Percentiles rank a stretch among this genome's conserved stretches.
These are phyloP conservation scores for Tachysurus fulvidraco DNA, from an alignment of 2,113 vertebrate genomes.

Conservation along the genomic window DNA sequence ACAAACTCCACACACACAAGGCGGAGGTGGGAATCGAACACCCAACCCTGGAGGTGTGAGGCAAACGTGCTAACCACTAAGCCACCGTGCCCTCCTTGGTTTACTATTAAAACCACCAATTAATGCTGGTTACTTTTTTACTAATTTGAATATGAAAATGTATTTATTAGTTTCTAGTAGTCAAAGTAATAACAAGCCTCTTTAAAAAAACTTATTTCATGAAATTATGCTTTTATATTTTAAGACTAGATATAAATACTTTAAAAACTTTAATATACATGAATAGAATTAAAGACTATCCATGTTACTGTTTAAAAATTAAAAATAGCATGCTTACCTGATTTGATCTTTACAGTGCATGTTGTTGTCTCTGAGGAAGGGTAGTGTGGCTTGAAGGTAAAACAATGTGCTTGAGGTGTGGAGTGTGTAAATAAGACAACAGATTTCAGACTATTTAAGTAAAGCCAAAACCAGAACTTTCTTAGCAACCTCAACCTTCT, in stretches of 20 bases:
- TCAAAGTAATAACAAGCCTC: neutral
- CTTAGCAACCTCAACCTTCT: slow-evolving; percentile 36
- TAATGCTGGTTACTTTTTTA: neutral
- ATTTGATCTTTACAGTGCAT: slow-evolving; percentile 76
- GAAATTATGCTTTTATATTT: neutral
- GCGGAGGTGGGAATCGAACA: too few species aligned
- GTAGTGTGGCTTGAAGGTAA: neutral
- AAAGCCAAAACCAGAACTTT: slow-evolving; percentile 25
- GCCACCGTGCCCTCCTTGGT: too few species aligned
- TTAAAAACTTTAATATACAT: too few species aligned
- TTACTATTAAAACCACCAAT: neutral
- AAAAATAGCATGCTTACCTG: slow-evolving; percentile 62
- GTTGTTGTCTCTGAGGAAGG: slow-evolving; percentile 25
- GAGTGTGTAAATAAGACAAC: slow-evolving; percentile 33
- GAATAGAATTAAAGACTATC: neutral
- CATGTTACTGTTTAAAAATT: neutral
- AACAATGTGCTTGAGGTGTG: slow-evolving; percentile 12
- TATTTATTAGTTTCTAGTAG: neutral
- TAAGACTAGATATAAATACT: neutral
- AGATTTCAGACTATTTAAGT: slow-evolving; percentile 46
- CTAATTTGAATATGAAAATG: neutral
- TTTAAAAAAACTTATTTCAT: neutral
- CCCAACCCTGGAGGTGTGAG: too few species aligned
- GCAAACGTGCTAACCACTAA: too few species aligned
- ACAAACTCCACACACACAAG: too few species aligned